These are phyloP conservation scores for Pocillopora damicornis DNA, from an alignment of 64 coral and sea anemone species.

Conservation along the genomic window DNA sequence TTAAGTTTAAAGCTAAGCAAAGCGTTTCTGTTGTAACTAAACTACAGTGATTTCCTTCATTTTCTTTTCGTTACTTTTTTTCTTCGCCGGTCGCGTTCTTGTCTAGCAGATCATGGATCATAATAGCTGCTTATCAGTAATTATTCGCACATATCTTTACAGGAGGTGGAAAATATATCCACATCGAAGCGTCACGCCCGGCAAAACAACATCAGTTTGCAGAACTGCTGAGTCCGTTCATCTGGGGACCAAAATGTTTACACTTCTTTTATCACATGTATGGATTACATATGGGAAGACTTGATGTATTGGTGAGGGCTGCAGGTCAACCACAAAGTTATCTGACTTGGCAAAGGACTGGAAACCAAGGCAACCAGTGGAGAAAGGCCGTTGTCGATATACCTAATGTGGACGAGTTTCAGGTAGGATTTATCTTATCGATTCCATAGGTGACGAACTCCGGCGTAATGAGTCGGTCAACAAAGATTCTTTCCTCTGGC, in stretches of 20 bases:
- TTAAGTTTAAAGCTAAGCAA: too few species aligned
- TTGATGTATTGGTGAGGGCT: neutral
- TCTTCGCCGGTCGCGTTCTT: too few species aligned
- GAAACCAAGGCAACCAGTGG: neutral
- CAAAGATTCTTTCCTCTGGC: too few species aligned
- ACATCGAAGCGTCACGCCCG: neutral
- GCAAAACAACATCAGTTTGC: neutral
- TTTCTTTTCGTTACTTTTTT: too few species aligned
- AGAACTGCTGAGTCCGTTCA: neutral
- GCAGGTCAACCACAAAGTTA: too few species aligned
- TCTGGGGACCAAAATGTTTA: neutral
- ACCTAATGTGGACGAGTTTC: neutral
- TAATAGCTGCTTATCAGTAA: too few species aligned
- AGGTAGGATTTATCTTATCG: neutral
- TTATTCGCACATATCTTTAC: too few species aligned
- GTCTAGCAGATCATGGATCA: too few species aligned
- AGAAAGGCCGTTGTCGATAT: neutral
- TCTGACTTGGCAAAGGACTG: neutral
- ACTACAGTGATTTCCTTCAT: neutral
- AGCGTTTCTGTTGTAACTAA: too few species aligned
- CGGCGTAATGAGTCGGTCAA: too few species aligned
- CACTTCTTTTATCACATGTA: constrained; percentile 16
- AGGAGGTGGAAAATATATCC: neutral
- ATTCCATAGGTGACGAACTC: neutral
- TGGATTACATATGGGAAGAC: neutral